These are phyloP conservation scores for Neogale vison DNA, from an alignment of 2,113 vertebrate genomes.

Conservation along the genomic window DNA sequence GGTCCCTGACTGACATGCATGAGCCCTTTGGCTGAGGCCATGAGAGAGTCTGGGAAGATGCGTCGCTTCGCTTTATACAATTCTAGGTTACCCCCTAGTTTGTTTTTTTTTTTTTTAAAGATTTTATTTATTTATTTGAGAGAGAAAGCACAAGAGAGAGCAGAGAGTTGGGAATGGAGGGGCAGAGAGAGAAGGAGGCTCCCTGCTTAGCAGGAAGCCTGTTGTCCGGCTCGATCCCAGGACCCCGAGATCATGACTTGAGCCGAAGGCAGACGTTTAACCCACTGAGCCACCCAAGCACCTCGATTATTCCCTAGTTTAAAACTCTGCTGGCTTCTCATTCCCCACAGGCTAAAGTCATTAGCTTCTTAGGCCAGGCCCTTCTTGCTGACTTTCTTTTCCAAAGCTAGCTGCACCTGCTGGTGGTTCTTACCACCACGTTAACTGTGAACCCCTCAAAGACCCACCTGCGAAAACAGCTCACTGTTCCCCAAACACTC, in stretches of 20 bases:
- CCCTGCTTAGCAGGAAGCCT: not conserved
- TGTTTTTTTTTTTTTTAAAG: not conserved
- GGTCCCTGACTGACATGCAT: not conserved
- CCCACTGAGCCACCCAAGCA: not conserved
- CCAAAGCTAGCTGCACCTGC: not conserved
- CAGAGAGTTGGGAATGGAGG: not conserved
- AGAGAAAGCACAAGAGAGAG: not conserved
- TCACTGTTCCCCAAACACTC: not conserved
- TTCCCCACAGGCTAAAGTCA: not conserved
- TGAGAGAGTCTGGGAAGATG: not conserved
- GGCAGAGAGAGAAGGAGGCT: not conserved
- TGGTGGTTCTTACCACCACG: not conserved
- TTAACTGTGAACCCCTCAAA: not conserved
- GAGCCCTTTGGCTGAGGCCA: not conserved
- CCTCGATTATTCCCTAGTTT: not conserved
- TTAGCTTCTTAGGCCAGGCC: not conserved
- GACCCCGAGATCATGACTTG: not conserved
- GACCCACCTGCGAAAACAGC: not conserved
- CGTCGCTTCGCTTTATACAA: not conserved
- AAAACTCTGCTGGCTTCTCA: not conserved
- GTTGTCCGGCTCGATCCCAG: not conserved
- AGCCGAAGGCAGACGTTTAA: not conserved
- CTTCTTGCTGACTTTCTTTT: not conserved
- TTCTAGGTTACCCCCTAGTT: not conserved
- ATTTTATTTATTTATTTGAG: not conserved